Evolutionary conservation across 2,113 vertebrate species (phyloP).

Genomic region (Phylloscopus trochiloides): DNA sequence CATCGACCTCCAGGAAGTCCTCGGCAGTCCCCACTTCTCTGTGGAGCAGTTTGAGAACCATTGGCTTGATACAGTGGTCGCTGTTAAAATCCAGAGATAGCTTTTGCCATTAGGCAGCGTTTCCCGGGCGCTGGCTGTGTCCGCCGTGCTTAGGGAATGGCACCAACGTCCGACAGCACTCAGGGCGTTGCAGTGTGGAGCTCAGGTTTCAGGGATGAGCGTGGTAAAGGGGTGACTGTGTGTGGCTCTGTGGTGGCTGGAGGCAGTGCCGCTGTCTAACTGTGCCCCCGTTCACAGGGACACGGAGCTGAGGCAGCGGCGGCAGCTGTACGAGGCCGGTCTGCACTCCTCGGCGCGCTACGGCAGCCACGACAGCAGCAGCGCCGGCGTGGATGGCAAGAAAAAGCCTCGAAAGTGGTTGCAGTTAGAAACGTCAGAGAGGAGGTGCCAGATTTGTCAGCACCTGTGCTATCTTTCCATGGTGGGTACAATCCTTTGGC

Average conservation of each 20-base stretch:
- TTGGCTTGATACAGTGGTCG: constrained; percentile 29
- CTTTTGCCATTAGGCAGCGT: background rate
- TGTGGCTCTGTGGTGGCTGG: background rate
- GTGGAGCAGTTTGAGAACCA: constrained; percentile 61
- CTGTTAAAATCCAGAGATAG: background rate
- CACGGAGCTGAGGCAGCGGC: constrained; percentile 93
- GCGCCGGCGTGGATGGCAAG: constrained; percentile 79
- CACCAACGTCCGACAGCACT: background rate
- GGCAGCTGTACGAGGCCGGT: constrained; percentile 91
- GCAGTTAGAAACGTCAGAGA: constrained; percentile 92
- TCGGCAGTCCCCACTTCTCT: background rate
- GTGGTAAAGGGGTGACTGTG: background rate
- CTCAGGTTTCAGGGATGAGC: background rate
- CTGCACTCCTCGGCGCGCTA: constrained; percentile 93
- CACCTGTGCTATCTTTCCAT: constrained; percentile 98
- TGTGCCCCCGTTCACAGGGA: constrained; percentile 77
- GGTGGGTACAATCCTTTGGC: constrained; percentile 73
- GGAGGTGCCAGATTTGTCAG: constrained; percentile 95
- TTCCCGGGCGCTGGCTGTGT: background rate
- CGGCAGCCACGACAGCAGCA: constrained; percentile 85
- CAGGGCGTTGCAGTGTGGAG: constrained; percentile 9
- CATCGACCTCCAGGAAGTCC: background rate
- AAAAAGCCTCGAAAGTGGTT: constrained; percentile 97
- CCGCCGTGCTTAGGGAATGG: background rate
- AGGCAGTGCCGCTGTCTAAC: background rate